phyloP scores from a whole-genome alignment of 2,113 vertebrate genomes.

The Prolemur simus region DNA sequence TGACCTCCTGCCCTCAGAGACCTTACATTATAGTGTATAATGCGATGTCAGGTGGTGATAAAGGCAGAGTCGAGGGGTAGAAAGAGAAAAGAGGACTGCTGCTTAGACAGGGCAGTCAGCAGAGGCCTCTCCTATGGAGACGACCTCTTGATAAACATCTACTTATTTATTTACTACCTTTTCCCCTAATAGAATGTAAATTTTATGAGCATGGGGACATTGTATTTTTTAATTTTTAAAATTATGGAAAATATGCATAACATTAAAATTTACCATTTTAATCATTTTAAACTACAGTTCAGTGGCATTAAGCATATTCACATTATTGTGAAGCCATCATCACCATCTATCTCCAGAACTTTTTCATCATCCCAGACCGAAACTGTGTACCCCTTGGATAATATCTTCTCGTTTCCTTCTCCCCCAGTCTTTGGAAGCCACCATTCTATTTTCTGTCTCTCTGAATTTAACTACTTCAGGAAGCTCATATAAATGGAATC shows the following conservation, averaged over 20 bases:
- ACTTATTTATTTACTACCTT: not conserved
- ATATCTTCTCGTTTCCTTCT: not conserved
- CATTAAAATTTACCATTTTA: not conserved
- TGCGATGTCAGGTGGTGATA: not conserved
- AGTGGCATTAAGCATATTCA: not conserved
- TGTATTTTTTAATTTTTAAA: not conserved
- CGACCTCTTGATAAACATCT: not conserved
- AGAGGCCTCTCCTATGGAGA: not conserved
- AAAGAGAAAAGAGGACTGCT: not conserved
- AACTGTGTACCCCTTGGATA: not conserved
- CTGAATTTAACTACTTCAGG: not conserved
- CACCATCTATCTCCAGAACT: not conserved
- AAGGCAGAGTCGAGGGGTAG: not conserved
- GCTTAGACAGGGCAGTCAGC: not conserved
- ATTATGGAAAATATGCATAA: not conserved
- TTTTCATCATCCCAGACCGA: not conserved
- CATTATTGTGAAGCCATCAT: not conserved
- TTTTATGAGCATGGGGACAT: not conserved
- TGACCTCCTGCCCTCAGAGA: not conserved
- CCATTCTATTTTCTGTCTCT: not conserved
- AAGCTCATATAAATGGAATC: not conserved
- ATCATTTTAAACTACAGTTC: not conserved
- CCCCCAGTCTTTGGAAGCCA: not conserved
- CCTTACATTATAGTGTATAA: not conserved
- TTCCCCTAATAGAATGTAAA: not conserved